Evolutionary conservation across 1,140 invertebrate genomes (phyloP).

Genomic region (Formica exsecta): DNA sequence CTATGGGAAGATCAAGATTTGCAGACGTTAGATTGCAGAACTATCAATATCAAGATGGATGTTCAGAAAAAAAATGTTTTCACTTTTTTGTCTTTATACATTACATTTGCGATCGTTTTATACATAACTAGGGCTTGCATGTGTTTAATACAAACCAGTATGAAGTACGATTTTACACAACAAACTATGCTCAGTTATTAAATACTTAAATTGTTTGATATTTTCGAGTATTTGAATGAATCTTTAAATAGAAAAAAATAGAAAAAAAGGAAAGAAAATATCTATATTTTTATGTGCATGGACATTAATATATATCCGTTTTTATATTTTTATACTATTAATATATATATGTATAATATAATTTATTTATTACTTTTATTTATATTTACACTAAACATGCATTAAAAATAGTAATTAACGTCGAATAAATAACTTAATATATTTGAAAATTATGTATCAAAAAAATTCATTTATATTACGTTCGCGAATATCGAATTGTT

Average conservation of each 20-base stretch:
- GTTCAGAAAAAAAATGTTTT: conserved; percentile 2
- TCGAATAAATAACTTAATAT: background rate
- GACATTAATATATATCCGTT: too few species aligned
- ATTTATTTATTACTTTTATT: background rate
- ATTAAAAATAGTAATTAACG: conserved; percentile 1
- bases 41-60: background rate
- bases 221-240: background rate
- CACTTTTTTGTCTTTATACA: background rate
- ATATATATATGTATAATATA: background rate
- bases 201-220: background rate
- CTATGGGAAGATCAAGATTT: conserved; percentile 3
- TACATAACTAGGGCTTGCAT: conserved; percentile 24
- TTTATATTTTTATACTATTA: too few species aligned
- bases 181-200: background rate
- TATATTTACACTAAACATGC: background rate
- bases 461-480: too few species aligned
- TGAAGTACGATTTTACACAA: background rate
- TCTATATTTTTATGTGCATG: too few species aligned
- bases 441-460: too few species aligned
- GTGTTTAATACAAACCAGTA: background rate
- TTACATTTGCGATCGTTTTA: background rate
- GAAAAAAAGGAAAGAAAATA: background rate
- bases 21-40: conserved; percentile 26
- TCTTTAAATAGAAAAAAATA: conserved; percentile 1
- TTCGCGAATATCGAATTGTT: too few species aligned